A percentile compares a stretch with the other conserved stretches of the same genome.
These are phyloP conservation scores for Sebastes goodei DNA, from an alignment of 2,797 vertebrate species.

Conservation along the genomic window DNA sequence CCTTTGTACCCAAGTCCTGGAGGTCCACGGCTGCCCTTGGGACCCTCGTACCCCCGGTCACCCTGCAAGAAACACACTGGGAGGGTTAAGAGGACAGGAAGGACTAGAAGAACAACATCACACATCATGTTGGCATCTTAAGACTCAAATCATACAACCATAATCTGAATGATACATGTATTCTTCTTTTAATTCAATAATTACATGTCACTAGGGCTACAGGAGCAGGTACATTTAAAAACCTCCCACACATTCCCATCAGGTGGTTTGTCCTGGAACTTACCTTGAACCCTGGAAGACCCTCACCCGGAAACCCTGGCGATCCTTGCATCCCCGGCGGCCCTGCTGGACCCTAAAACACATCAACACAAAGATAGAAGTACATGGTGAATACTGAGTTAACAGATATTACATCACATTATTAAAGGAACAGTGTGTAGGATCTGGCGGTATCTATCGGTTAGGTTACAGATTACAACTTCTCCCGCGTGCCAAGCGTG, in stretches of 20 bases:
- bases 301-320: slow-evolving; percentile 84
- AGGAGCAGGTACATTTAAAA: background rate
- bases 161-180: background rate
- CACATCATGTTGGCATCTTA: background rate
- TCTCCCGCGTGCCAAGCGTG: no score
- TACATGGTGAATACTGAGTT: background rate
- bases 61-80: slow-evolving; percentile 74
- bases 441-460: no score
- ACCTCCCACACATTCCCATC: background rate
- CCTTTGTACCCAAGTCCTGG: slow-evolving; percentile 84
- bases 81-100: background rate
- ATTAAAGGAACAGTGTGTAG: no score
- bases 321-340: slow-evolving; percentile 83
- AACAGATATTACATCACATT: background rate
- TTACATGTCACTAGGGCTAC: background rate
- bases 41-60: slow-evolving; percentile 86
- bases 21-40: slow-evolving; percentile 77
- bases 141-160: background rate
- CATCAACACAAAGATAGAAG: background rate
- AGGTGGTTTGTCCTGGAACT: background rate
- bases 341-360: slow-evolving; percentile 83
- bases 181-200: background rate
- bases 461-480: no score
- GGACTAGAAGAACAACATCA: background rate
- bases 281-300: slow-evolving; percentile 88